Conservation (phyloP, 1,140 invertebrate genomes). For the Drosophila nigromelanica region DNA sequence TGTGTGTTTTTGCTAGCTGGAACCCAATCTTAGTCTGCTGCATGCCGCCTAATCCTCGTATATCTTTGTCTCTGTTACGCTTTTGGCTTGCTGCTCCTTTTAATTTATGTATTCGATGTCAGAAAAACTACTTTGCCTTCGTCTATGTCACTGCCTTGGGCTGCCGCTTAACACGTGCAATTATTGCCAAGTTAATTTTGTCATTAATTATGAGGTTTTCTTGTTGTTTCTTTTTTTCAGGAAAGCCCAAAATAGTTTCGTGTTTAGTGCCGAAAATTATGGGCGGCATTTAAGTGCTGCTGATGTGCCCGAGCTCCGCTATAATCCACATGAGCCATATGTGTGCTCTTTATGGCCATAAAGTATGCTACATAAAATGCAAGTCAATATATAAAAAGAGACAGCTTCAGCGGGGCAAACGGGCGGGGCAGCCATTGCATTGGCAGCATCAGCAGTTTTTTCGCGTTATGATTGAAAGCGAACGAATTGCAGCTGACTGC, state of each 20-base stretch:
- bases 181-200: slow-evolving; percentile 78
- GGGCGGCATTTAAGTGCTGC: slow-evolving; percentile 53
- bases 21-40: slow-evolving; percentile 51
- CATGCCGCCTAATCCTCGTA: slow-evolving; percentile 19
- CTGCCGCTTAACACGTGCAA: slow-evolving; percentile 46
- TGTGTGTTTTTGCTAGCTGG: background rate
- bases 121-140: slow-evolving; percentile 21
- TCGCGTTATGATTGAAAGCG: slow-evolving; percentile 32
- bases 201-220: slow-evolving; percentile 74
- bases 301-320: slow-evolving; percentile 31
- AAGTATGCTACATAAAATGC: slow-evolving; percentile 70
- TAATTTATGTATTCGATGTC: slow-evolving; percentile 66
- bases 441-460: slow-evolving; percentile 38
- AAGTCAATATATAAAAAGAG: slow-evolving; percentile 52
- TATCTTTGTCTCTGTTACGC: background rate
- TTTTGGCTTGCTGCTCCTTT: slow-evolving; percentile 19
- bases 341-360: slow-evolving; percentile 64
- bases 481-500: slow-evolving; percentile 37
- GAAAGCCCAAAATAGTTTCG: slow-evolving; percentile 63
- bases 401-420: background rate
- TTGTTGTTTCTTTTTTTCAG: background rate
- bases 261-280: slow-evolving; percentile 74
- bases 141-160: slow-evolving; percentile 1
- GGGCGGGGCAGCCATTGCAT: background rate
- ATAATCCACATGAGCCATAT: slow-evolving; percentile 51